Base-by-base conservation (phyloP, 2,113 vertebrate genomes). In the Atherinomorus stipes region DNA sequence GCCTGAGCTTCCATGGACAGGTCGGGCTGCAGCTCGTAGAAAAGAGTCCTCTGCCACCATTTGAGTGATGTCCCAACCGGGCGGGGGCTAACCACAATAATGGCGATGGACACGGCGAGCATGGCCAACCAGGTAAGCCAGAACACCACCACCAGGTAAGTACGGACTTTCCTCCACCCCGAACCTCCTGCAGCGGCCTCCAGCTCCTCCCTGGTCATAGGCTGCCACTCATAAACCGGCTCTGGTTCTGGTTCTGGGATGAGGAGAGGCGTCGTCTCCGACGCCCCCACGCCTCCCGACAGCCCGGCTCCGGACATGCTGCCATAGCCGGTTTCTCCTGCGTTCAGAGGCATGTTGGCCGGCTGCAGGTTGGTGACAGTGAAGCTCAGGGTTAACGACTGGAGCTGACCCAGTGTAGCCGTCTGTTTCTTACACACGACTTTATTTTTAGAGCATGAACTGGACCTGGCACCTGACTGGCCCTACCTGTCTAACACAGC, bases 1-100 rank as follows among this genome's bases (percentile, higher is more conserved):
- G 19, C 23, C 3, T 78, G 47, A 11, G 57, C 11, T 45, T 76
- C 85, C 18, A 61, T 12, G 7, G 72, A 38, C 70, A 85, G 47
- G 1, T 64, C 72, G 0, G 88, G 84, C 74, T 89, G 80, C 63
- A 94, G 45, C 31, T 83, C 88, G 68, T 87, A 94, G 54, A 94
- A 93, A 26, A 92, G 12, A 0, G 86, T 40, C 69, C 52, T 92
- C 85, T 93, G 93, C 93, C 93, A 95, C 93, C 94, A 95, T 2
- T 26, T 64, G 11, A 92, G 89, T 3, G 49, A 38, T 0, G 66
- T 65, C 0, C 31, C 64, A 0, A 78, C 77, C 1, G 89, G 88
- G 21, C 79, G 53, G 0, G 92, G 90, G 37, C 83, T 93, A 26
- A 76, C 21, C 1, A 75, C 52, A 0, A 94, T 49, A 49, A 93